phyloP scores from a whole-genome alignment of 2,113 vertebrate genomes.

The Micromys minutus region DNA sequence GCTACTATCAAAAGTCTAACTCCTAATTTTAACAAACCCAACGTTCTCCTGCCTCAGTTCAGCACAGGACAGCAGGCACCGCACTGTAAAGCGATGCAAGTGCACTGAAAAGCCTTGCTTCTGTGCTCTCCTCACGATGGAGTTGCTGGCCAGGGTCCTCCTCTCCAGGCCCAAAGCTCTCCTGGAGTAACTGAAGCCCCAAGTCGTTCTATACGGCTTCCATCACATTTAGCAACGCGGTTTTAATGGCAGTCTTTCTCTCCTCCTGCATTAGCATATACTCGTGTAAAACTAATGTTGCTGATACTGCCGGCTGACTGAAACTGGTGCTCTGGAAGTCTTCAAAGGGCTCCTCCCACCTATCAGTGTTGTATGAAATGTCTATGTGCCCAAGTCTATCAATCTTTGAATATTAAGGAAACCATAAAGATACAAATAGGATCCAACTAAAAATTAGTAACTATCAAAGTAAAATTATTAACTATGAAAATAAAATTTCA shows the following conservation, averaged over 20 bases:
- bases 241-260: conserved; percentile 83
- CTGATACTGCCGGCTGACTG: conserved; percentile 65
- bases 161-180: conserved; percentile 44
- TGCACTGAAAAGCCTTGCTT: conserved; percentile 47
- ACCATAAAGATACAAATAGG: not conserved
- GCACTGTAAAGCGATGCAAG: not conserved
- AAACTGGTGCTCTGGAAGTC: conserved; percentile 73
- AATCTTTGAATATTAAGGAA: conserved; percentile 1
- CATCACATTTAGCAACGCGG: conserved; percentile 82
- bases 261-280: conserved; percentile 71
- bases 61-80: not conserved
- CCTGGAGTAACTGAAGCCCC: conserved; percentile 68
- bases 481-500: conserved; percentile 42
- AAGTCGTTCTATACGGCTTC: conserved; percentile 78
- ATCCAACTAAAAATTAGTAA: not conserved
- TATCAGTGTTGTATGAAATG: conserved; percentile 66
- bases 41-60: not conserved
- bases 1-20: not conserved
- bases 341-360: conserved; percentile 46
- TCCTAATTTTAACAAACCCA: conserved; percentile 20
- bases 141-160: not conserved
- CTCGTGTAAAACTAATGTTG: conserved; percentile 57
- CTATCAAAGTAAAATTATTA: not conserved
- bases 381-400: not conserved
- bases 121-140: not conserved